These are phyloP conservation scores for Lepisosteus osseus DNA, from an alignment of 2,113 vertebrate genomes.

Conservation along the genomic window DNA sequence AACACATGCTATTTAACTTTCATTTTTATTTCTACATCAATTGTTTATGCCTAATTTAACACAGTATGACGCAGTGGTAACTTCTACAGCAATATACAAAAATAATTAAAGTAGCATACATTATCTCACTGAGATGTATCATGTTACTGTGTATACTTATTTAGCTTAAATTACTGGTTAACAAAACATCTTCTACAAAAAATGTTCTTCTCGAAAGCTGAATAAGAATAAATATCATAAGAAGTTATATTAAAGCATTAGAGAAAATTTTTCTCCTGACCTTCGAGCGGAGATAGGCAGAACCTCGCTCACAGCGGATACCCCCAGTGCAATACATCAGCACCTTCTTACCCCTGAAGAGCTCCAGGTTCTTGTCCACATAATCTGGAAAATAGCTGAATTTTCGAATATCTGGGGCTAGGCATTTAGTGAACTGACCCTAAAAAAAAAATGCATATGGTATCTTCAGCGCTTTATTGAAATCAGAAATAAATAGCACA, in stretches of 20 bases:
- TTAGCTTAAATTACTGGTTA: too few species aligned
- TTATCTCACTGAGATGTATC: neutral
- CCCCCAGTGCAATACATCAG: slow-evolving; percentile 98
- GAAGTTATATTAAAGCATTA: neutral
- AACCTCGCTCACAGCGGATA: slow-evolving; percentile 91
- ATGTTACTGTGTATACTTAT: neutral
- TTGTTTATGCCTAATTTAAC: too few species aligned
- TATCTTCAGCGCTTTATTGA: too few species aligned
- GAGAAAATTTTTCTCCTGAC: slow-evolving; percentile 46
- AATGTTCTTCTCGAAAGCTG: neutral
- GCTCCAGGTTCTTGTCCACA: slow-evolving; percentile 83
- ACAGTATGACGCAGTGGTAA: too few species aligned
- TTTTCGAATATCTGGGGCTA: slow-evolving; percentile 94
- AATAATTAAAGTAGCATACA: too few species aligned
- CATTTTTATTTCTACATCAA: too few species aligned
- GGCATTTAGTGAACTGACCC: slow-evolving; percentile 85
- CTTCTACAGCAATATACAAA: too few species aligned
- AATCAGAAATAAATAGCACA: too few species aligned
- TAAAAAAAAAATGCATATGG: slow-evolving; percentile 35
- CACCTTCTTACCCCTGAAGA: slow-evolving; percentile 86
- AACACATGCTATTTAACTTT: too few species aligned
- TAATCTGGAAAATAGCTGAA: slow-evolving; percentile 98
- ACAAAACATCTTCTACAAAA: too few species aligned
- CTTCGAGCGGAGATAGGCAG: slow-evolving; percentile 90
- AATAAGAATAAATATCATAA: neutral